Evolutionary conservation across 2,888 invertebrate genomes (phyloP).

Genomic region (Kryphioiulus occultus): DNA sequence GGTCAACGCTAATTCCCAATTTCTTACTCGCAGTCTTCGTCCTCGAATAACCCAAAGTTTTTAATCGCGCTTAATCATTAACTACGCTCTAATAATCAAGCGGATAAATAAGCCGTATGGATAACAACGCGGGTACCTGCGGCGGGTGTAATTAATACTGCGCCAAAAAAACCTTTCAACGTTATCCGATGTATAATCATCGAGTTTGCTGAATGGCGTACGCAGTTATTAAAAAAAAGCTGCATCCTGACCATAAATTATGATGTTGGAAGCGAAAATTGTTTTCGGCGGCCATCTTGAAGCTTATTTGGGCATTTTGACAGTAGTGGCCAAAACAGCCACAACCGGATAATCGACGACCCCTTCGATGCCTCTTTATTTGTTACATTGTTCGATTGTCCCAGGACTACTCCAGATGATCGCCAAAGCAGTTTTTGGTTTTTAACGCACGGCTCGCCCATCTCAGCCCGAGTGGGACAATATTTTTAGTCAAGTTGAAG

Average conservation of each 20-base stretch:
- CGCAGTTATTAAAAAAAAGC: conserved; percentile 4
- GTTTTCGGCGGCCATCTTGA: background rate
- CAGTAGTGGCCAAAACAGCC: no score
- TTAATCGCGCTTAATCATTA: conserved; percentile 23
- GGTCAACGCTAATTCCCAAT: background rate
- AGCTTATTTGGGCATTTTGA: background rate
- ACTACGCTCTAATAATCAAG: conserved; percentile 11
- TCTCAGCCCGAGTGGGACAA: no score
- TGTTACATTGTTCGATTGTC: background rate
- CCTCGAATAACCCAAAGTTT: conserved; percentile 23
- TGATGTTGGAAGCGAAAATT: background rate
- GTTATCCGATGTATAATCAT: conserved; percentile 8
- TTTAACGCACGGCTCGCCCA: no score
- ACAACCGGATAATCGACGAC: no score
- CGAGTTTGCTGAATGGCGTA: background rate
- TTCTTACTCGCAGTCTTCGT: background rate
- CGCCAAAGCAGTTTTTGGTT: background rate
- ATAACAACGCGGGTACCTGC: background rate
- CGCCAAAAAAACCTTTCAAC: background rate
- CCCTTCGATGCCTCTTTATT: no score
- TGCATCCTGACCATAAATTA: background rate
- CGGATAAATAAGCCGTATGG: background rate
- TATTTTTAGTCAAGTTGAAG: no score
- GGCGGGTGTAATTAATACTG: conserved; percentile 23
- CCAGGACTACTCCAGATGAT: background rate